Base-by-base conservation (phyloP, 2,888 invertebrate genomes). In the Drosophila hamatofila region DNA sequence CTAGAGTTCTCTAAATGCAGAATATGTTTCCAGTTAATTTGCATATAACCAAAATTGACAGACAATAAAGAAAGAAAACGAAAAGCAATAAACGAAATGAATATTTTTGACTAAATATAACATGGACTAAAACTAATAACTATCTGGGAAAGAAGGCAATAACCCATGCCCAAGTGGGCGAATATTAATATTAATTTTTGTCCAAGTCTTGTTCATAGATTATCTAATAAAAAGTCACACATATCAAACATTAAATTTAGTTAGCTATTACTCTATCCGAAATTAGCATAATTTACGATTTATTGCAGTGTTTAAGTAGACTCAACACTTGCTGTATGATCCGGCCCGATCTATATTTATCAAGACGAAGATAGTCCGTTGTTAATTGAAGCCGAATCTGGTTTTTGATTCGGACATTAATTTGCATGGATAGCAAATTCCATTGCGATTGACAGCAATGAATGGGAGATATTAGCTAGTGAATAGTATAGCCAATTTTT, bases 21-120 rank as follows among this genome's bases (percentile, higher is more conserved):
- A 88, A 72, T 18, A 69, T 46, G 74, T 74, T 71, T 75, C 65
- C 12, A 21, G 52, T 58, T 65, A n/a, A 86, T 88, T 88, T 78
- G 78, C 78, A 83, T 80, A 61, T 62, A 56, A 23, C 55, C 56
- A 52, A 65, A 74, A 69, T 46, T 61, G 48, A 61, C 72, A 59
- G 68, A 70, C 41, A 57, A 78, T 61, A 66, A 78, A 69, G 54
- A 71, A 37, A n/a, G 57, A 79, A 70, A 55, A 66, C 27, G 33
- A 57, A 61, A 61, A 46, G 56, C 46, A 39, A 49, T n/a, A 72
- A 59, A 8, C n/a, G 25, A 61, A 51, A 71, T 25, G 23, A 39
- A 39, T 11, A 11, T 37, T 37, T 16, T 54, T 16, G 21, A n/a
- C 42, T 42, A 30, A 66, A 39, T 39, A 54, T n/a, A 37, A 25